Percentiles rank a stretch among this genome's conserved stretches.
These are phyloP conservation scores for Littorina saxatilis DNA, from an alignment of 1,140 invertebrate genomes.

Conservation along the genomic window DNA sequence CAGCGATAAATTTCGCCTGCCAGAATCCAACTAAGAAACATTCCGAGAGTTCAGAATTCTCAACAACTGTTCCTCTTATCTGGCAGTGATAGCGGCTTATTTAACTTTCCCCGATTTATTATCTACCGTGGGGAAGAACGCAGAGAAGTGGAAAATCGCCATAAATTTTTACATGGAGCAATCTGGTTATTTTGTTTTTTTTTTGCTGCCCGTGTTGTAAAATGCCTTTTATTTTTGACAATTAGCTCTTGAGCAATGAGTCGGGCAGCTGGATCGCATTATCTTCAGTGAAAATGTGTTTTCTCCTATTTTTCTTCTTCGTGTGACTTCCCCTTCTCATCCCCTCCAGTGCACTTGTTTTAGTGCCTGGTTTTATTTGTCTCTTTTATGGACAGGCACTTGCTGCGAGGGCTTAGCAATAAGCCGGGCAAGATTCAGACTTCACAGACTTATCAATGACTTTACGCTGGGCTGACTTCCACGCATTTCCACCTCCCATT, in stretches of 20 bases:
- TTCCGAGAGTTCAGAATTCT: constrained; percentile 16
- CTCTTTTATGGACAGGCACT: constrained; percentile 2
- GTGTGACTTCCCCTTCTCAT: no score
- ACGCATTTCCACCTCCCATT: background rate
- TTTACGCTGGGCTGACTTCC: constrained; percentile 27
- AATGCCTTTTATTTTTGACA: constrained; percentile 18
- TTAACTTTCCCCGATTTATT: background rate
- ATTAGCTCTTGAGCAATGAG: constrained; percentile 1
- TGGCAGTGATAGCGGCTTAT: constrained; percentile 7
- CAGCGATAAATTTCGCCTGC: constrained; percentile 8
- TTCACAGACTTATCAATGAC: constrained; percentile 33
- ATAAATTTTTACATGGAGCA: background rate
- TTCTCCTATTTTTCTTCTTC: background rate
- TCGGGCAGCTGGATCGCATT: no score
- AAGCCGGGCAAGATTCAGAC: background rate
- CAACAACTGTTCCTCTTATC: constrained; percentile 25
- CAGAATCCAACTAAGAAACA: background rate
- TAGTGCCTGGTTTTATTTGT: background rate
- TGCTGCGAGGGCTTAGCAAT: background rate
- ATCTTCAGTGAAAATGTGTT: background rate
- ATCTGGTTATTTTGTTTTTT: background rate
- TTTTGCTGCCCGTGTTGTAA: background rate
- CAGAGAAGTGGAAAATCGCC: background rate
- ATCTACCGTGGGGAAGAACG: background rate
- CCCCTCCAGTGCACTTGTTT: constrained; percentile 28